phyloP scores from a whole-genome alignment of 2,113 vertebrate genomes.

The Entelurus aequoreus region DNA sequence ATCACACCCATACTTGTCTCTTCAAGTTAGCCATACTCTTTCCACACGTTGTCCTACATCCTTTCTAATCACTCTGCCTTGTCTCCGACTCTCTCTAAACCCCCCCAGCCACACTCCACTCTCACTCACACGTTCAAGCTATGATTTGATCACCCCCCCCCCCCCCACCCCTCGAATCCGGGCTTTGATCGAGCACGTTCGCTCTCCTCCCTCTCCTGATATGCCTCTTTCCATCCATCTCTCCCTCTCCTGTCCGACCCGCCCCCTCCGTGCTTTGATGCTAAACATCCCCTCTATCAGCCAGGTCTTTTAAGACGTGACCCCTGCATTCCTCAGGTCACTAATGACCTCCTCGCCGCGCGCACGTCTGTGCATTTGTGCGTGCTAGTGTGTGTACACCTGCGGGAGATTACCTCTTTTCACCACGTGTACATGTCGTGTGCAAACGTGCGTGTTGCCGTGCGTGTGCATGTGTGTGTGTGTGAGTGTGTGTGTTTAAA shows the following conservation, averaged over 20 bases:
- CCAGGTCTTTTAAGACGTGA: slow-evolving; percentile 67
- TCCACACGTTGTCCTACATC: slow-evolving; percentile 19
- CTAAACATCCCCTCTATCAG: slow-evolving; percentile 63
- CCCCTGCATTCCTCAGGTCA: slow-evolving; percentile 65
- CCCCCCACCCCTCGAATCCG: not conserved
- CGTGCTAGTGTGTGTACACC: slow-evolving; percentile 43
- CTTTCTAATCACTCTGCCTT: slow-evolving; percentile 10
- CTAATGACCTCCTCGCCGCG: slow-evolving; percentile 50
- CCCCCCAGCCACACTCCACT: slow-evolving; percentile 2
- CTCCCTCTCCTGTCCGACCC: slow-evolving; percentile 27
- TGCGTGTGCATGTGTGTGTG: slow-evolving; percentile 13
- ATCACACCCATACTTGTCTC: slow-evolving; percentile 46
- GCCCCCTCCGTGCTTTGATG: slow-evolving; percentile 54
- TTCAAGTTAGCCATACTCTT: slow-evolving; percentile 54
- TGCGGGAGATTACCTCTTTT: slow-evolving; percentile 46
- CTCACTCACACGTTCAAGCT: slow-evolving; percentile 33
- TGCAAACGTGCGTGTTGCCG: slow-evolving; percentile 12
- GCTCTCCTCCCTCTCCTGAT: slow-evolving; percentile 27
- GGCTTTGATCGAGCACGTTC: slow-evolving; percentile 50
- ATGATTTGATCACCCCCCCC: slow-evolving; percentile 38
- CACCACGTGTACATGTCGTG: slow-evolving; percentile 10
- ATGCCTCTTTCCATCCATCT: slow-evolving; percentile 48
- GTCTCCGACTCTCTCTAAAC: no score
- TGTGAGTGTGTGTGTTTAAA: slow-evolving; percentile 21
- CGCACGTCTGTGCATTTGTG: slow-evolving; percentile 13